These are phyloP conservation scores for Chauna torquata DNA, from an alignment of 2,113 vertebrate species.

Conservation along the genomic window DNA sequence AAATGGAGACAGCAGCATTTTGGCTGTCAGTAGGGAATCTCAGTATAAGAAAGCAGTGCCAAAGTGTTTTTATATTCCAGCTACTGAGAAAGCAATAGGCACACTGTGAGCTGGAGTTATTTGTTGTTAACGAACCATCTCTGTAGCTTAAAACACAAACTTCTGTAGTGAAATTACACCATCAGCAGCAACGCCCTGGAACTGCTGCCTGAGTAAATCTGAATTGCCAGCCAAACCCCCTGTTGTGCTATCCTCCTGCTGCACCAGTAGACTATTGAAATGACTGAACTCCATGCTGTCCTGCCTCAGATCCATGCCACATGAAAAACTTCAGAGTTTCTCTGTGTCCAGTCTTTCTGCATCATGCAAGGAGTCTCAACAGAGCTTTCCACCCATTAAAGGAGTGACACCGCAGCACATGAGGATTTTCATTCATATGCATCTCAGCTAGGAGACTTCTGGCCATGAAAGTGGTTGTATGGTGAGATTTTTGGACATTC, in stretches of 20 bases:
- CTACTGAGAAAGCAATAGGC: neutral
- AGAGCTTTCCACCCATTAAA: neutral
- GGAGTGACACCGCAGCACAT: accelerated
- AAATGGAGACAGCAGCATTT: neutral
- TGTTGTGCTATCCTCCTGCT: neutral
- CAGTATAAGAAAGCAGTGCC: neutral
- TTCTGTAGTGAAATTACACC: neutral
- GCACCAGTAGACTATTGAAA: neutral
- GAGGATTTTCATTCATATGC: accelerated
- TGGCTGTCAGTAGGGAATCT: neutral
- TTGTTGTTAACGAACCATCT: slow-evolving; percentile 1
- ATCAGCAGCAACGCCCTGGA: neutral
- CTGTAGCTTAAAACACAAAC: neutral
- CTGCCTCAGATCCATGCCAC: accelerated
- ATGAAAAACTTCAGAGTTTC: neutral
- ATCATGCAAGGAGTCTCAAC: neutral
- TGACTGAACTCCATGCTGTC: neutral
- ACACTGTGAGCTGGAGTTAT: neutral
- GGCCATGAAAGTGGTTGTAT: neutral
- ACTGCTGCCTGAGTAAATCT: neutral
- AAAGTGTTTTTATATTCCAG: neutral
- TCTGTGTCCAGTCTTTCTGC: neutral
- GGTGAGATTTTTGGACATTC: neutral
- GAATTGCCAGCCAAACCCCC: neutral
- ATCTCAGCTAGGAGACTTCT: neutral